Percentiles rank a stretch among this genome's conserved stretches.
These are phyloP conservation scores for Bombus confusus DNA, from an alignment of 1,140 invertebrate species.

Conservation along the genomic window DNA sequence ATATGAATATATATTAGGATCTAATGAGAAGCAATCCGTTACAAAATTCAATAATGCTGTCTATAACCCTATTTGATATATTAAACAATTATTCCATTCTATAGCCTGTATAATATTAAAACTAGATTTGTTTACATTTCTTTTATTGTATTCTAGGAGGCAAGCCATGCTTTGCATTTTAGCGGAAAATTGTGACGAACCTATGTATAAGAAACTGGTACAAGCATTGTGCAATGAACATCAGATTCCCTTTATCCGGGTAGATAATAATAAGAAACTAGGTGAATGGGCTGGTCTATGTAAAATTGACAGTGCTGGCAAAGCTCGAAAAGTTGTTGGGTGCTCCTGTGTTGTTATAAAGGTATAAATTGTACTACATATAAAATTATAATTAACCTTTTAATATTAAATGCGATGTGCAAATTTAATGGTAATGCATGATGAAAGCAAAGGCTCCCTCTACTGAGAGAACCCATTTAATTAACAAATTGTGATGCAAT, in stretches of 20 bases:
- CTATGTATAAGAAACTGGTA: conserved; percentile 98
- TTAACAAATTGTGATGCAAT: conserved; percentile 75
- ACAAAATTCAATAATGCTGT: conserved; percentile 33
- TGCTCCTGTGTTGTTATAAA: conserved; percentile 99
- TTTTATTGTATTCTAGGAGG: conserved; percentile 85
- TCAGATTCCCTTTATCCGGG: conserved; percentile 97
- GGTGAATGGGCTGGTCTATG: conserved; percentile 99
- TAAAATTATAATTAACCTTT: conserved; percentile 1
- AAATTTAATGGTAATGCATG: conserved; percentile 60
- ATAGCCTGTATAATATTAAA: neutral
- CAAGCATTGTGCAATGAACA: conserved; percentile 99
- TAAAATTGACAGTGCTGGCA: conserved; percentile 99
- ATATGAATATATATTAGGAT: conserved; percentile 21
- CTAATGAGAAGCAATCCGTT: conserved; percentile 30
- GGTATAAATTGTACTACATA: conserved; percentile 80
- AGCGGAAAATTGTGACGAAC: conserved; percentile 99
- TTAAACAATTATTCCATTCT: neutral
- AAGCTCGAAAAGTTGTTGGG: conserved; percentile 98
- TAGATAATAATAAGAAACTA: conserved; percentile 99
- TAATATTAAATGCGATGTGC: neutral
- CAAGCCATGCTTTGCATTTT: conserved; percentile 98
- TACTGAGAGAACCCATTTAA: conserved; percentile 81
- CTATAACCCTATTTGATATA: conserved; percentile 11
- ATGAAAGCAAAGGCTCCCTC: conserved; percentile 82
- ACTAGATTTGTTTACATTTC: neutral